Evolutionary conservation across 2,888 invertebrate genomes (phyloP).

Genomic region (Ophion costatus): DNA sequence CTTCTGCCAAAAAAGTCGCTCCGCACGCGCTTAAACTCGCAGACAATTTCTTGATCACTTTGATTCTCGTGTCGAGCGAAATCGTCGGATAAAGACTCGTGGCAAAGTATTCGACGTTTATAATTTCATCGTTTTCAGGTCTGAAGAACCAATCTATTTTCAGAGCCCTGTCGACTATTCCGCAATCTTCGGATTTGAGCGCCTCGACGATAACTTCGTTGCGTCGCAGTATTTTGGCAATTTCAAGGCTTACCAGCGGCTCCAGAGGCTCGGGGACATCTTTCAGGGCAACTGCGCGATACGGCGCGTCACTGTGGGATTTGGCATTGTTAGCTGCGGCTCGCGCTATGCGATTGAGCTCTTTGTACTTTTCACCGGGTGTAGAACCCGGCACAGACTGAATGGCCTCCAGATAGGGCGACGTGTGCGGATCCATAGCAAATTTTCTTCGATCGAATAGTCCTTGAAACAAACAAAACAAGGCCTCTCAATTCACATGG

Average conservation of each 20-base stretch:
- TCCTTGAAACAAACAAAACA: conserved; percentile 28
- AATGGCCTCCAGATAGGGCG: conserved; percentile 75
- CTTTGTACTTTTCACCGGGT: conserved; percentile 72
- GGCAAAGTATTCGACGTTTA: conserved; percentile 73
- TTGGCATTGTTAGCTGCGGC: conserved; percentile 31
- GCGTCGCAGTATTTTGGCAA: conserved; percentile 71
- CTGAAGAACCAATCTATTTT: conserved; percentile 77
- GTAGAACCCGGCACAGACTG: conserved; percentile 75
- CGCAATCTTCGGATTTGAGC: conserved; percentile 76
- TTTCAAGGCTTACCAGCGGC: conserved; percentile 72
- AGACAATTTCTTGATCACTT: conserved; percentile 74
- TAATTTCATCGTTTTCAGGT: conserved; percentile 66
- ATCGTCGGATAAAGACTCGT: conserved; percentile 73
- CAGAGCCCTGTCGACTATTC: conserved; percentile 75
- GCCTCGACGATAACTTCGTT: conserved; percentile 71
- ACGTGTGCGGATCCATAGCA: conserved; percentile 28
- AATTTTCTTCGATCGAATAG: neutral
- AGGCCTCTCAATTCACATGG: neutral
- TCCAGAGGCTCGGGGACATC: conserved; percentile 70
- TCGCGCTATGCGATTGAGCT: conserved; percentile 69
- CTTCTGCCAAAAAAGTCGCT: conserved; percentile 69
- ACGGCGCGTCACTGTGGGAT: conserved; percentile 30
- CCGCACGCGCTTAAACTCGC: conserved; percentile 60
- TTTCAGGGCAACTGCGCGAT: neutral
- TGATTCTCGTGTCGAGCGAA: conserved; percentile 72